phyloP scores from a whole-genome alignment of 2,888 invertebrate genomes.

The Eupithecia centaureata region DNA sequence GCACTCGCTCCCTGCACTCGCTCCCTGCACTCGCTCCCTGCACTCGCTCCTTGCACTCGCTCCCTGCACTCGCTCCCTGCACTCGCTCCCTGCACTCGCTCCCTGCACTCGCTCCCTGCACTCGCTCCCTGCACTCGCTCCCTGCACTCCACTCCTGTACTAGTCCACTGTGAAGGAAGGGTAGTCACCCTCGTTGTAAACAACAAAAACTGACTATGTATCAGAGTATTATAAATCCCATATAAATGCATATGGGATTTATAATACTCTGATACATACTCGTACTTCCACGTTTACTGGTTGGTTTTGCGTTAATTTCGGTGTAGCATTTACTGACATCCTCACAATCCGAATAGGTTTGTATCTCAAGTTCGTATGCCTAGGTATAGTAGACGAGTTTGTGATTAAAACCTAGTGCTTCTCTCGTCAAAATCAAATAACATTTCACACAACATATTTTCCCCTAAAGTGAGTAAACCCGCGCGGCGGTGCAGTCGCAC shows the following conservation, averaged over 20 bases:
- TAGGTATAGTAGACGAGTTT: too few relatives aligned
- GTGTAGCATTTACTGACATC: not conserved
- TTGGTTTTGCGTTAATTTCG: not conserved
- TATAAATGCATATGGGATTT: too few relatives aligned
- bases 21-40: too few relatives aligned
- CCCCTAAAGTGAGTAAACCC: not conserved
- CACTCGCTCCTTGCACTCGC: too few relatives aligned
- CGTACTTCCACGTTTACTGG: not conserved
- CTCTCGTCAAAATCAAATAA: not conserved
- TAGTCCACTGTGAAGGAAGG: too few relatives aligned
- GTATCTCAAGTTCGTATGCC: too few relatives aligned
- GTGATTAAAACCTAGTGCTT: not conserved
- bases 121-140: not conserved
- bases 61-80: too few relatives aligned
- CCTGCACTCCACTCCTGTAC: too few relatives aligned
- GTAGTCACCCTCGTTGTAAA: slow-evolving; percentile 2
- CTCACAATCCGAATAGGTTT: not conserved
- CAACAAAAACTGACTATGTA: not conserved
- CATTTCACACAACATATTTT: not conserved
- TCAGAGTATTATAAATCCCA: too few relatives aligned
- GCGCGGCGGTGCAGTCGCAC: not conserved
- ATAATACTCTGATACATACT: not conserved
- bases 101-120: not conserved
- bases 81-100: not conserved
- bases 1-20: too few relatives aligned